Evolutionary conservation across 2,113 vertebrate species (phyloP), one percentile per base, ranked within the genome.

Genomic region (Etheostoma cragini): DNA sequence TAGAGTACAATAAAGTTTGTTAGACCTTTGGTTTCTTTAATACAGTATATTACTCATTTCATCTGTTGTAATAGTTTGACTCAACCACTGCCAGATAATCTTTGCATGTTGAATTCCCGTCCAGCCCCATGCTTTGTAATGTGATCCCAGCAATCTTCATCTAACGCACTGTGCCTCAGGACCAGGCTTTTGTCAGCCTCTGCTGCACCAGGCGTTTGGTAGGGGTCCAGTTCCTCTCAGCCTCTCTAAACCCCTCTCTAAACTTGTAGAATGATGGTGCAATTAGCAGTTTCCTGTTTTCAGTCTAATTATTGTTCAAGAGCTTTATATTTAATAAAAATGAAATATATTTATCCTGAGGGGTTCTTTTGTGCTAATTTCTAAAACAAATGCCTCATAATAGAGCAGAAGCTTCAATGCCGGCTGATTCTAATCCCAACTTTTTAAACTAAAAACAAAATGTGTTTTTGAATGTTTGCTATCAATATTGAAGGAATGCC

Each of bases 171-270:
- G 8, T 77, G 80, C 26, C 47, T 60, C 71, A 86, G 73, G 66
- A 67, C 30, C 65, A 63, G 78, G 70, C 68, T 80, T 73, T 76
- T 73, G 79, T 68, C 62, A 38, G 62, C 50, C 54, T 38, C 78
- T 62, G 84, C 67, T 66, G 85, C 69, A 85, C 83, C 93, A 92
- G 89, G 90, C 93, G 91, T 92, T 88, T 90, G 84, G 76, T 87
- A 13, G 30, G 35, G 80, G 57, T 81, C 84, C 83, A 90, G 76
- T 76, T 89, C n/a, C 22, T 88, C 83, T 85, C 67, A 52, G 65
- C 54, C 67, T 75, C 67, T 86, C 33, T 19, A 58, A 77, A 54
- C 33, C 61, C 64, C 62, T 30, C 4, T 30, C 30, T 30, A 4
- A 30, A 58, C 80, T 80, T 78, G 74, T 76, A 47, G 30, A 87